These are phyloP conservation scores for Orius laevigatus DNA, from an alignment of 1,140 invertebrate genomes.

Conservation along the genomic window DNA sequence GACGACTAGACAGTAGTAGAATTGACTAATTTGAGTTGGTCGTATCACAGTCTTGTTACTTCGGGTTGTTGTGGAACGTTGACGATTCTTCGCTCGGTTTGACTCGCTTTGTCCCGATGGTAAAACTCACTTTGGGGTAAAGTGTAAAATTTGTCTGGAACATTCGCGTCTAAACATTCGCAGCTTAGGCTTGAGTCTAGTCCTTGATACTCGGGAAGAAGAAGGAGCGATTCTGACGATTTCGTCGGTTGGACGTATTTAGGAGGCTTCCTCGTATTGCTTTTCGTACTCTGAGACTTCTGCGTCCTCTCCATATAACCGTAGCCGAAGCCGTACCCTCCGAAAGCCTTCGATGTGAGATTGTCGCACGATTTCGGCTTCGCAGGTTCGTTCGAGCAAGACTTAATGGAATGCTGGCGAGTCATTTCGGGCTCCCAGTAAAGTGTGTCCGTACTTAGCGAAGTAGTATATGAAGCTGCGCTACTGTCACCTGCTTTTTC, in stretches of 20 bases:
- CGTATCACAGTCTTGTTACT: slow-evolving; percentile 29
- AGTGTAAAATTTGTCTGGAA: slow-evolving; percentile 21
- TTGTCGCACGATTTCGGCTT: slow-evolving; percentile 82
- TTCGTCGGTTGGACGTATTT: slow-evolving; percentile 45
- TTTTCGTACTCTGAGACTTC: slow-evolving; percentile 11
- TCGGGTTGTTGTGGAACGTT: slow-evolving; percentile 26
- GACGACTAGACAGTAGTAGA: slow-evolving; percentile 14
- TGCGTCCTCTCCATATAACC: slow-evolving; percentile 34
- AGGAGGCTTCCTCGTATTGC: slow-evolving; percentile 11
- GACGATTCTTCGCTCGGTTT: slow-evolving; percentile 28
- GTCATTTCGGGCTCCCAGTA: slow-evolving; percentile 39
- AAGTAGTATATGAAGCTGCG: slow-evolving; percentile 60
- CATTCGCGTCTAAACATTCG: slow-evolving; percentile 40
- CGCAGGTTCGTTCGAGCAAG: slow-evolving; percentile 22
- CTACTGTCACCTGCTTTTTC: slow-evolving; percentile 36
- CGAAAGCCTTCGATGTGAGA: slow-evolving; percentile 61
- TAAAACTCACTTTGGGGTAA: slow-evolving; percentile 17
- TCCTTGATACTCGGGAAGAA: slow-evolving; percentile 39
- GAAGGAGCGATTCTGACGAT: slow-evolving; percentile 58
- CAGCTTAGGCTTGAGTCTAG: slow-evolving; percentile 42
- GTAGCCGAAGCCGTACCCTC: slow-evolving; percentile 68
- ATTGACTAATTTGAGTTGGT: slow-evolving; percentile 12
- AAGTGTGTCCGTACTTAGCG: slow-evolving; percentile 63
- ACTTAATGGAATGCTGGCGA: slow-evolving; percentile 22
- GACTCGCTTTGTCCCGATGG: slow-evolving; percentile 29